Percentiles rank a stretch among this genome's conserved stretches.
These are phyloP conservation scores for Cynaeus angustus DNA, from an alignment of 2,888 invertebrate species.

Conservation along the genomic window DNA sequence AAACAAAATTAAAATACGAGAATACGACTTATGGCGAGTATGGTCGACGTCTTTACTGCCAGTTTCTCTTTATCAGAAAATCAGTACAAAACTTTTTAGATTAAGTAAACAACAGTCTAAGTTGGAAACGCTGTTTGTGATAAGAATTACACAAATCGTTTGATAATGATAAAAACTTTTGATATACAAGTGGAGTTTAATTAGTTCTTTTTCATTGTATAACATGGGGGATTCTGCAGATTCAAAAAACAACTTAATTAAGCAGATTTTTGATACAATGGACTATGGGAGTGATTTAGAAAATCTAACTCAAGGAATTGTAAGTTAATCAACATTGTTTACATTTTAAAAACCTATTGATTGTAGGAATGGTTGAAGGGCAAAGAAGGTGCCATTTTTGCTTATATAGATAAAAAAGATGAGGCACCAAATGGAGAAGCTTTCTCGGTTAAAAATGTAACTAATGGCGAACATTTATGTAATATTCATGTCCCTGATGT, in stretches of 20 bases:
- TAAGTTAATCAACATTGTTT: slow-evolving; percentile 53
- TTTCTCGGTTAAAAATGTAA: slow-evolving; percentile 47
- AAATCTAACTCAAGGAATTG: slow-evolving; percentile 59
- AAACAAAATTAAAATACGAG: neutral
- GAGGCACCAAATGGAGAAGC: slow-evolving; percentile 38
- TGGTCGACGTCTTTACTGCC: no score
- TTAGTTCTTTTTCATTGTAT: slow-evolving; percentile 1
- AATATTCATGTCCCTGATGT: slow-evolving; percentile 53
- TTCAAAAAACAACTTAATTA: slow-evolving; percentile 39
- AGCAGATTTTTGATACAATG: slow-evolving; percentile 64
- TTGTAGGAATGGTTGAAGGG: slow-evolving; percentile 63
- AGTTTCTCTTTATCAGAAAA: no score
- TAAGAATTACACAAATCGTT: neutral
- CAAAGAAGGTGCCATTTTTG: slow-evolving; percentile 54
- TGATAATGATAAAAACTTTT: neutral
- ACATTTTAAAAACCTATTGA: neutral
- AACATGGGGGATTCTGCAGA: slow-evolving; percentile 7
- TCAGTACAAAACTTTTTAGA: no score
- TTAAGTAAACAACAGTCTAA: no score
- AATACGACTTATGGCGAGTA: neutral
- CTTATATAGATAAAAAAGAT: slow-evolving; percentile 52
- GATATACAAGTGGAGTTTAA: neutral
- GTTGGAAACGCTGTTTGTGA: no score
- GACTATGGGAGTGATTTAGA: slow-evolving; percentile 62
- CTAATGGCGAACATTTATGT: slow-evolving; percentile 49